Base-by-base conservation (phyloP, 2,888 invertebrate genomes). In the Rugalucina vietnamica region DNA sequence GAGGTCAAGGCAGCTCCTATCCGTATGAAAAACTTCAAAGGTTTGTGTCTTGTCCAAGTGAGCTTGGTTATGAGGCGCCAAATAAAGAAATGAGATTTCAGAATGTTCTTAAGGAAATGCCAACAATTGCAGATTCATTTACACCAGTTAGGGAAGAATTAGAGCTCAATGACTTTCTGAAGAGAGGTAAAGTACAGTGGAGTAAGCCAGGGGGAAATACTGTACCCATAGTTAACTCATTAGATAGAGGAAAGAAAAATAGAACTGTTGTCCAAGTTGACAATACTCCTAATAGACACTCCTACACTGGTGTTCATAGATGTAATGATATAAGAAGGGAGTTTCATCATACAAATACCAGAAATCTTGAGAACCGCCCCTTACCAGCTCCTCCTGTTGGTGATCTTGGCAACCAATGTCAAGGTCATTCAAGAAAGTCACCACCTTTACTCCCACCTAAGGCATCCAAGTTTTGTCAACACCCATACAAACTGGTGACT, bases 401-500 rank as follows among this genome's bases (percentile, higher is more conserved):
- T 34, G 29, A 8, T 1, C 3, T 8, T 65, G 60, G 29, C 60
- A 5, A 27, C 18, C 29, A 27, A 21, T 27, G 29, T 27, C 34
- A 4, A 34, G 32, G 65, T 32, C 29, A 24, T 5, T 34, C 65
- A 29, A 34, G 65, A 21, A 65, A 29, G 34, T 65, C 65, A 34
- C 60, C 60, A 27, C 65, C 65, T 3, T 34, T 10, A 18, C 65
- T 65, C 18, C 65, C 65, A 5, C 65, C 65, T 34, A 65, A 34
- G 21, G 21, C 21, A 8, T 21, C 65, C 8, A 65, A 65, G 29
- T 12, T 57, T 0, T 37, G 60, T 50, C 34, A 24, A 10, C 75
- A 81, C 36, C 60, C 69, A 10, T 86, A 82, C 65, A 82, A 70
- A 65, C 57, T 80, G n/a, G 80, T 86, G 29, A 50, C 76, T 73